phyloP scores from a whole-genome alignment of 2,888 invertebrate species.

The Eumerus sabulonum region DNA sequence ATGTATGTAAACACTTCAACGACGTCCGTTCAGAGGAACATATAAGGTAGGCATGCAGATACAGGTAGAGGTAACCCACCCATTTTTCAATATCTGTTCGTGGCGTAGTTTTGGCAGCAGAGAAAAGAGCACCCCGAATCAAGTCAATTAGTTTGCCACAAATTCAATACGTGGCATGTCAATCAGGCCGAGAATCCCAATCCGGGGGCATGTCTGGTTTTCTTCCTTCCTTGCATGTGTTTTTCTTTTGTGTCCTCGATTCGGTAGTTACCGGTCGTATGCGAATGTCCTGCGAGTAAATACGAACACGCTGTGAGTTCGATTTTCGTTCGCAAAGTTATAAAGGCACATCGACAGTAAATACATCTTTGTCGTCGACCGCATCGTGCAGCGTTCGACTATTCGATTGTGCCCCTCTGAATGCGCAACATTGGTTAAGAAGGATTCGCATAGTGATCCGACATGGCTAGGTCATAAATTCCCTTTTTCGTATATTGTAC shows the following conservation, averaged over 20 bases:
- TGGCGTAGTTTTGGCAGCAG: constrained; percentile 6
- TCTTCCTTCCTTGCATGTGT: constrained; percentile 15
- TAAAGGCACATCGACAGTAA: constrained; percentile 39
- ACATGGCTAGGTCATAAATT: constrained; percentile 55
- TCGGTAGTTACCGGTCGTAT: too few species aligned
- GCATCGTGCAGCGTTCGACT: too few species aligned
- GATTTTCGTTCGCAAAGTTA: constrained; percentile 45
- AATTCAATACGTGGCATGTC: constrained; percentile 67
- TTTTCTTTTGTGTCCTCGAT: not conserved
- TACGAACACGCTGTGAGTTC: constrained; percentile 3
- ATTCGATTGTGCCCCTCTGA: constrained; percentile 14
- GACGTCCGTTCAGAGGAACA: constrained; percentile 1
- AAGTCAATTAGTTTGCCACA: constrained; percentile 74
- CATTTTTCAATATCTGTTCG: constrained; percentile 23
- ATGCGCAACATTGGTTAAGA: constrained; percentile 53
- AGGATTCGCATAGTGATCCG: constrained; percentile 60
- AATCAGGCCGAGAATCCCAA: constrained; percentile 17
- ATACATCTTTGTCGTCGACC: not conserved
- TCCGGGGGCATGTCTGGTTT: too few species aligned
- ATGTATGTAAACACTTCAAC: constrained; percentile 4
- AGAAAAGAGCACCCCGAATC: constrained; percentile 67
- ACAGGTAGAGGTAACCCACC: constrained; percentile 1
- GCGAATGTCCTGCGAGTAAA: not conserved
- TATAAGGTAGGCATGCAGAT: not conserved
- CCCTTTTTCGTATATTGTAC: constrained; percentile 44